Evolutionary conservation across 2,797 vertebrate species (phyloP), one percentile per base, ranked within the genome.

Genomic region (Poeciliopsis presidionis): DNA sequence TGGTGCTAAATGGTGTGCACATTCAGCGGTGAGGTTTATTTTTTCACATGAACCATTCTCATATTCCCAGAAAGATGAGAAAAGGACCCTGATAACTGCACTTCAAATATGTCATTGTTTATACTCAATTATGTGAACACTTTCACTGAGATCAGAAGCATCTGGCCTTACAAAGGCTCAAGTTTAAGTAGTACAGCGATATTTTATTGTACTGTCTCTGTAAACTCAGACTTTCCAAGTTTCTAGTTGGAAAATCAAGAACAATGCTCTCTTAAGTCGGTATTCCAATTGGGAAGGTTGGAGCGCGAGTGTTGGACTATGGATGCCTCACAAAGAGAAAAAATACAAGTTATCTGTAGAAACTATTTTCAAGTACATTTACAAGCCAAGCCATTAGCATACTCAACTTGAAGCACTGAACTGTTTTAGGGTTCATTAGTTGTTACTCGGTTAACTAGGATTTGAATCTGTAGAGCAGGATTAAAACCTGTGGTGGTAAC

Each of bases 1-100:
- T 89, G 87, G 82, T 83, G 85, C 84, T 93, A 89, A 94, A 94
- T 90, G 86, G 87, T 83, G 87, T 88, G 86, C 80, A 22, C 87
- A 82, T 76, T 78, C 81, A 82, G 89, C 8, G 83, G 83, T 77
- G 74, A 81, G 78, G 76, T 79, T 81, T 81, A 88, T 85, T 82
- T 90, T 91, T 86, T 89, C 87, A 91, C 82, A 89, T 49, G 18
- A 77, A 43, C 79, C 36, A 47, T 86, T 80, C 80, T 80, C 74
- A 77, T 70, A 75, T 76, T 75, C 13, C 14, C 72, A 83, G 74
- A 76, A 71, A 81, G 79, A 86, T 77, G 84, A 86, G 36, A 77
- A 80, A 41, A 57, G 55, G 55, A 71, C 86, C 74, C 39, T 47
- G 65, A 86, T 84, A 70, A 55, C 77, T 79, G 61, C 12, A 72